phyloP scores from a whole-genome alignment of 2,113 vertebrate genomes.

The Puma concolor region DNA sequence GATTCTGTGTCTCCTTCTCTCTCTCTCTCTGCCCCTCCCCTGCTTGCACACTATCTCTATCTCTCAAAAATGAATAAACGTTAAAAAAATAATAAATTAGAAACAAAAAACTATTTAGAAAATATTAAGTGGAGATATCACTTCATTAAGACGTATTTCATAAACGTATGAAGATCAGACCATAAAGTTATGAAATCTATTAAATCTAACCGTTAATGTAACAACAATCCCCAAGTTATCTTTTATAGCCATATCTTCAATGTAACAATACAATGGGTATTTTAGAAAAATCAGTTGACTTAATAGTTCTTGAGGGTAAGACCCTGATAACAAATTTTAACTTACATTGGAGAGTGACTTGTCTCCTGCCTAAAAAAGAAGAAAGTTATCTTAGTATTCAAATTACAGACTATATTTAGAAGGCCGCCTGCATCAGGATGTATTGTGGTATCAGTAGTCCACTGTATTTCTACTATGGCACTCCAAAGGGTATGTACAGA shows the following conservation, averaged over 20 bases:
- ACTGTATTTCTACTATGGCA: not conserved
- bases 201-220: constrained; percentile 10
- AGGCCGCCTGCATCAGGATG: not conserved
- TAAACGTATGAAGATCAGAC: not conserved
- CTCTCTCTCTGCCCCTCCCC: too few species aligned
- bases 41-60: too few species aligned
- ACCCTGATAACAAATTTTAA: constrained; percentile 70
- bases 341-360: constrained; percentile 96
- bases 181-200: constrained; percentile 29
- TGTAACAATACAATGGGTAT: not conserved
- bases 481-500: not conserved
- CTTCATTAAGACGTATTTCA: constrained; percentile 27
- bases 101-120: constrained; percentile 5
- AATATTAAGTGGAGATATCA: constrained; percentile 1
- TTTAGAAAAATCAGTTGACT: constrained; percentile 12
- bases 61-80: too few species aligned
- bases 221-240: not conserved
- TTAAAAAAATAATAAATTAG: not conserved
- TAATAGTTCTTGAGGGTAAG: constrained; percentile 32
- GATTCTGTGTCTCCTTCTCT: too few species aligned
- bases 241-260: not conserved
- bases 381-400: constrained; percentile 24
- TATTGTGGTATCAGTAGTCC: not conserved
- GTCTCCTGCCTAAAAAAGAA: constrained; percentile 92
- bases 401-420: not conserved